These are phyloP conservation scores for Pseudorhiza aurosa DNA, from an alignment of 30 jellyfish, hydroid and myxozoan species.

Conservation along the genomic window DNA sequence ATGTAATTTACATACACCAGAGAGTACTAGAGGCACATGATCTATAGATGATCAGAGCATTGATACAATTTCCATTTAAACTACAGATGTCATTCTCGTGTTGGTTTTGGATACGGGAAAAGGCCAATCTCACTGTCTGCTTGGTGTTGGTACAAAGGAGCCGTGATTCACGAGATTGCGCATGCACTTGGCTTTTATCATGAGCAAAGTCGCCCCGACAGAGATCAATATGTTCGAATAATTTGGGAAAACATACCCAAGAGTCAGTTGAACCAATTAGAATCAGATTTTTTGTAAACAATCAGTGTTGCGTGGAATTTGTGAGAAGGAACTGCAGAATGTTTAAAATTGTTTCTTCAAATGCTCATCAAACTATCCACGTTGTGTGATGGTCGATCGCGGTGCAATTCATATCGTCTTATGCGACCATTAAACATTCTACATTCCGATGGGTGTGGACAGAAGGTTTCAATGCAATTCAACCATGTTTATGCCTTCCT, in stretches of 20 bases:
- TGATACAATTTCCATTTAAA: neutral
- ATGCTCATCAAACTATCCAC: too few relatives aligned
- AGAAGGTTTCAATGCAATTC: too few relatives aligned
- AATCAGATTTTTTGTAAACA: neutral
- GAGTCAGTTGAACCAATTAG: neutral
- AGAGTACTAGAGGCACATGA: too few relatives aligned
- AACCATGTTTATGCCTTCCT: too few relatives aligned
- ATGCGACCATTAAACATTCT: too few relatives aligned
- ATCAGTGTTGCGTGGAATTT: neutral
- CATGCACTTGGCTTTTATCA: slow-evolving; percentile 58
- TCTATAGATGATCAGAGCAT: too few relatives aligned
- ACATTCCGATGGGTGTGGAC: too few relatives aligned
- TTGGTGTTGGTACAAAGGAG: slow-evolving; percentile 59
- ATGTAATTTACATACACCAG: too few relatives aligned
- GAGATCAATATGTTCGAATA: slow-evolving; percentile 50
- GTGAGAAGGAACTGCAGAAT: too few relatives aligned
- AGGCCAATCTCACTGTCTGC: slow-evolving; percentile 39
- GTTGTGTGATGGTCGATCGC: too few relatives aligned
- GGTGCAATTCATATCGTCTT: too few relatives aligned
- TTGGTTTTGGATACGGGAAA: slow-evolving; percentile 36
- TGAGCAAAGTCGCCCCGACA: slow-evolving; percentile 57
- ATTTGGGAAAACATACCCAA: slow-evolving; percentile 46
- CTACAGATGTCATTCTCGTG: slow-evolving; percentile 51
- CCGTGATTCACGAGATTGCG: slow-evolving; percentile 58
- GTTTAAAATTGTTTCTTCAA: too few relatives aligned